Evolutionary conservation across 2,888 invertebrate genomes (phyloP).

Genomic region (Antheraea assamensis): DNA sequence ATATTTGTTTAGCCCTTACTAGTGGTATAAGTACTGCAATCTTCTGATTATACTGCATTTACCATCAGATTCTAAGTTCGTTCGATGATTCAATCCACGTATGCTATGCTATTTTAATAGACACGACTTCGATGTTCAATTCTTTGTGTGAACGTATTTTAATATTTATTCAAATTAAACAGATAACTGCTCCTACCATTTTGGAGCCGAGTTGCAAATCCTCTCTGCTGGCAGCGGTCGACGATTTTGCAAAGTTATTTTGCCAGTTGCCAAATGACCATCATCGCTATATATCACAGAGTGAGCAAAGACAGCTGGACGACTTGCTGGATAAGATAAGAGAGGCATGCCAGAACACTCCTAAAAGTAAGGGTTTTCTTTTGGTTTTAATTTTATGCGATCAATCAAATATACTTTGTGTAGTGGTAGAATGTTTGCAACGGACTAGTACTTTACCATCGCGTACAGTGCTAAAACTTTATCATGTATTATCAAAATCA

Average conservation of each 20-base stretch:
- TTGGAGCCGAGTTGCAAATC: constrained; percentile 20
- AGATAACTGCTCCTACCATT: constrained; percentile 19
- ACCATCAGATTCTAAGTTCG: no score
- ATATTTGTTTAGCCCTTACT: no score
- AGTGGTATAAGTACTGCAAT: no score
- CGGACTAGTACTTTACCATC: no score
- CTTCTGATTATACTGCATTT: no score
- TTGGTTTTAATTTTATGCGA: neutral
- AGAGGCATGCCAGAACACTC: neutral
- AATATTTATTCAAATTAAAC: neutral
- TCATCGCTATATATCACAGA: constrained; percentile 5
- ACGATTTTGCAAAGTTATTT: constrained; percentile 1
- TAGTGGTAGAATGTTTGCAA: no score
- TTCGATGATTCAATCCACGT: no score
- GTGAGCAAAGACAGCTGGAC: constrained; percentile 14
- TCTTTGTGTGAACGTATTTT: neutral
- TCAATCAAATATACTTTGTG: no score
- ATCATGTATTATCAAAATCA: no score
- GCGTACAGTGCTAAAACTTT: no score
- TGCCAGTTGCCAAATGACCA: neutral
- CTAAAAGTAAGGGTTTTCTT: neutral
- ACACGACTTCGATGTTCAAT: no score
- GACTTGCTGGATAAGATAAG: constrained; percentile 11
- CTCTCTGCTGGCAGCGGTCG: constrained; percentile 17
- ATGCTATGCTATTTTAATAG: no score